Conservation (phyloP, 2,113 vertebrate genomes). For the Trematomus loennbergii region DNA sequence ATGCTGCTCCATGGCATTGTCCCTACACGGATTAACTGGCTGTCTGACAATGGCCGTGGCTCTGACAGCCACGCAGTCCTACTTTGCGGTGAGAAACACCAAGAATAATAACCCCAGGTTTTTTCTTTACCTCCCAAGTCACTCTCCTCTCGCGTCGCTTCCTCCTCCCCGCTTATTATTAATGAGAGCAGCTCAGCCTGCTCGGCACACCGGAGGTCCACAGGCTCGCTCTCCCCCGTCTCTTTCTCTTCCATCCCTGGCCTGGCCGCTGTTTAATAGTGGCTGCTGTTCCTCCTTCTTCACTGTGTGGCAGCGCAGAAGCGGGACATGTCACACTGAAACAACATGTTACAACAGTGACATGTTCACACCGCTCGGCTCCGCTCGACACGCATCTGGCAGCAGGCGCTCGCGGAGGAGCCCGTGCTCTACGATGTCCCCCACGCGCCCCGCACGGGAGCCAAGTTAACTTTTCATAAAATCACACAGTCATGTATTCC, state of each 20-base stretch:
- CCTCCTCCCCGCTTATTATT: conserved; percentile 84
- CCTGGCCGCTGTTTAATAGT: conserved; percentile 53
- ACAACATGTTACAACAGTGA: conserved; percentile 46
- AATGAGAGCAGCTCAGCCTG: conserved; percentile 83
- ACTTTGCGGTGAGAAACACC: conserved; percentile 41
- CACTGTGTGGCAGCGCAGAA: conserved; percentile 49
- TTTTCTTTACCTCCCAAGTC: conserved; percentile 79
- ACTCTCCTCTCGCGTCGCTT: conserved; percentile 75
- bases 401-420: conserved; percentile 65
- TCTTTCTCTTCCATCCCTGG: conserved; percentile 80
- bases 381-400: conserved; percentile 71
- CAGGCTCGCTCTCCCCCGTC: conserved; percentile 69
- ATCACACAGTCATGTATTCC: conserved; percentile 52
- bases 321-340: conserved; percentile 70
- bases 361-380: conserved; percentile 42
- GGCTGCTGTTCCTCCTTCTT: conserved; percentile 49
- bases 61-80: conserved; percentile 64
- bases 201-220: conserved; percentile 79
- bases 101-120: conserved; percentile 32
- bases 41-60: conserved; percentile 70
- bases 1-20: conserved; percentile 83
- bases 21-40: conserved; percentile 79
- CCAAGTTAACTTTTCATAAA: conserved; percentile 85
- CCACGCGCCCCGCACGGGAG: conserved; percentile 71
- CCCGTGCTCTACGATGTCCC: conserved; percentile 69